Conservation (phyloP, 2,797 vertebrate species). For the Sebastes goodei region DNA sequence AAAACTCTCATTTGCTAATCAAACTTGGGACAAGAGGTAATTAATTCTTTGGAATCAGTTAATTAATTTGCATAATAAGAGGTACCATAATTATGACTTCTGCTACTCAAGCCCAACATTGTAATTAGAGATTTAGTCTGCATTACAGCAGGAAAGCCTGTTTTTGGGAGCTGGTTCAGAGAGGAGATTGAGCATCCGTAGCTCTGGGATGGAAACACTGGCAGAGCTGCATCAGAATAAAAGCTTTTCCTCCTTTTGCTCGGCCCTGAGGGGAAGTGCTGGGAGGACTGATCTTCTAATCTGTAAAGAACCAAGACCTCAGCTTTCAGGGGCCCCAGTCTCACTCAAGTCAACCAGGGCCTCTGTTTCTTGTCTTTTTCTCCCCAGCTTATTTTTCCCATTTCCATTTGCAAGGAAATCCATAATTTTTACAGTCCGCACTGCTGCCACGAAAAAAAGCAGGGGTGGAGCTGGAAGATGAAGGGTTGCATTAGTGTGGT, state of each 20-base stretch:
- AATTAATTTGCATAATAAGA: slow-evolving; percentile 86
- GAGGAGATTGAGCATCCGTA: slow-evolving; percentile 66
- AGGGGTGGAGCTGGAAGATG: slow-evolving; percentile 52
- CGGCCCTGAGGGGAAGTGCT: slow-evolving; percentile 66
- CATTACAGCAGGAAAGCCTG: slow-evolving; percentile 77
- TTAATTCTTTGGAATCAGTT: slow-evolving; percentile 85
- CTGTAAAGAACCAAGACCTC: slow-evolving; percentile 78
- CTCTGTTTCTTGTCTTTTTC: slow-evolving; percentile 34
- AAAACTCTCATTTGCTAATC: slow-evolving; percentile 85
- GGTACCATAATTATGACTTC: slow-evolving; percentile 86
- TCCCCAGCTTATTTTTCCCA: slow-evolving; percentile 24
- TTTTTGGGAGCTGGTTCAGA: slow-evolving; percentile 74
- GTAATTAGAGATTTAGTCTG: slow-evolving; percentile 85
- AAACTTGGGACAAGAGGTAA: slow-evolving; percentile 85
- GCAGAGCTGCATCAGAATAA: slow-evolving; percentile 69
- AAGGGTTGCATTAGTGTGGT: slow-evolving; percentile 61
- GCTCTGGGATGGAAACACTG: slow-evolving; percentile 76
- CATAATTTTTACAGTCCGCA: slow-evolving; percentile 51
- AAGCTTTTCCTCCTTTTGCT: slow-evolving; percentile 60
- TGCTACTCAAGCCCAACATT: slow-evolving; percentile 83
- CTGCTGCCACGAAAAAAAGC: slow-evolving; percentile 16
- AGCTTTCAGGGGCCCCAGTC: slow-evolving; percentile 59
- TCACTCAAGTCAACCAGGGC: slow-evolving; percentile 53
- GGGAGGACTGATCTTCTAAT: slow-evolving; percentile 81
- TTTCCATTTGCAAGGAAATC: slow-evolving; percentile 72